Percentiles rank a stretch among this genome's conserved stretches.
Evolutionary conservation across 2,797 vertebrate species (phyloP).

Genomic region (Petrocephalus schoutedeni): DNA sequence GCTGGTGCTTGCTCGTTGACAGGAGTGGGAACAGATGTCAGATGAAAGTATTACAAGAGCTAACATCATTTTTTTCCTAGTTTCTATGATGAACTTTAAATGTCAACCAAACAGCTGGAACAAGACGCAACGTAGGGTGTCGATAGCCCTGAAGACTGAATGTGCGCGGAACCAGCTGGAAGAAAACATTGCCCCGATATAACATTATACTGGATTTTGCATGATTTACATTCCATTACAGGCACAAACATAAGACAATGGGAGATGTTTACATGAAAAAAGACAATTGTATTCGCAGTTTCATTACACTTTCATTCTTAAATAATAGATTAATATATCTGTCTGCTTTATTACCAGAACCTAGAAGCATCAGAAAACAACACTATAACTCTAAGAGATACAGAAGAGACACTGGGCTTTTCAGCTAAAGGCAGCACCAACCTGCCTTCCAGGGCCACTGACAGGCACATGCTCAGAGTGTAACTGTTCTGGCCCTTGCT

Average conservation of each 20-base stretch:
- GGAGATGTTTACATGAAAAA: not conserved
- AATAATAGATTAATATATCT: not conserved
- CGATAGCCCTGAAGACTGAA: not conserved
- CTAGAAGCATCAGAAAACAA: not conserved
- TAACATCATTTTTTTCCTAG: not conserved
- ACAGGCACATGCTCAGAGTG: not conserved
- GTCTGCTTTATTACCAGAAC: not conserved
- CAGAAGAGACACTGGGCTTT: not conserved
- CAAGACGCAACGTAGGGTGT: not conserved
- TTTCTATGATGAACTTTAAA: constrained; percentile 12
- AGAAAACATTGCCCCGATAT: not conserved
- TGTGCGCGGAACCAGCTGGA: too few species aligned
- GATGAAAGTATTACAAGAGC: not conserved
- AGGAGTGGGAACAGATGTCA: not conserved
- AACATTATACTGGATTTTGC: not conserved
- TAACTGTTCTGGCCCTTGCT: not conserved
- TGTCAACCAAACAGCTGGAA: not conserved
- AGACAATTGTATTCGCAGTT: not conserved
- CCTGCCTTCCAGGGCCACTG: not conserved
- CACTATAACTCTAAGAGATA: not conserved
- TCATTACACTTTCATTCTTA: not conserved
- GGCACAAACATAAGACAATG: not conserved
- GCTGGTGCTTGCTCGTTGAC: not conserved
- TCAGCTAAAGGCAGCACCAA: not conserved
- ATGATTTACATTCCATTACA: not conserved